phyloP scores from a whole-genome alignment of 2,113 vertebrate genomes.

The Puntigrus tetrazona region DNA sequence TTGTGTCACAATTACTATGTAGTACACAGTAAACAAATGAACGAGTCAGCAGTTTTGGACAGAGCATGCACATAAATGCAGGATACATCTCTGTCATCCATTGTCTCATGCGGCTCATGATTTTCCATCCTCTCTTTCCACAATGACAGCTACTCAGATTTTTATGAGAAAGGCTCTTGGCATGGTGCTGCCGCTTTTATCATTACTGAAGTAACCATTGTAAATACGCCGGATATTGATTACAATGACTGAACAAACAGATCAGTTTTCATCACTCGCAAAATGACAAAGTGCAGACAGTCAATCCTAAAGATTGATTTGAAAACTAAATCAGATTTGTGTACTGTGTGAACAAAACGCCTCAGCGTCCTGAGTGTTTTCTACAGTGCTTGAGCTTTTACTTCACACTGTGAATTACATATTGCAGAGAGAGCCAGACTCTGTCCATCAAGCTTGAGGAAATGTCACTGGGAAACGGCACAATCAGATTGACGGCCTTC shows the following conservation, averaged over 20 bases:
- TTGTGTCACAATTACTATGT: background rate
- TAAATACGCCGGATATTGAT: constrained; percentile 3
- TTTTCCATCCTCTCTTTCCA: background rate
- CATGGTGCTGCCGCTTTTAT: background rate
- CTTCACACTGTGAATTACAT: constrained; percentile 20
- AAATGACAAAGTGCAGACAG: constrained; percentile 1
- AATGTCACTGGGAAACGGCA: constrained; percentile 32
- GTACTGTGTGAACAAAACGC: background rate
- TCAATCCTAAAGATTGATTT: background rate
- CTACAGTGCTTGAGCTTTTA: background rate
- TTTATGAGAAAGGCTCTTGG: background rate
- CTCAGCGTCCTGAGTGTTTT: background rate
- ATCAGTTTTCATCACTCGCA: constrained; percentile 7
- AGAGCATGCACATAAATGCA: background rate
- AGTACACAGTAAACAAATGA: background rate
- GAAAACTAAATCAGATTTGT: constrained; percentile 7
- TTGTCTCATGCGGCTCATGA: background rate
- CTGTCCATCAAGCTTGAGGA: constrained; percentile 28
- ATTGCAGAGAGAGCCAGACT: background rate
- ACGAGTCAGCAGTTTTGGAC: background rate
- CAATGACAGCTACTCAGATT: background rate
- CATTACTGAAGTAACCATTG: background rate
- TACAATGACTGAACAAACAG: background rate
- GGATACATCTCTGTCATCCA: background rate
- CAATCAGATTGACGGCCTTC: background rate